Percentiles rank a stretch among this genome's conserved stretches.
Evolutionary conservation across 2,888 invertebrate species (phyloP).

Genomic region (Lampropteryx suffumata): DNA sequence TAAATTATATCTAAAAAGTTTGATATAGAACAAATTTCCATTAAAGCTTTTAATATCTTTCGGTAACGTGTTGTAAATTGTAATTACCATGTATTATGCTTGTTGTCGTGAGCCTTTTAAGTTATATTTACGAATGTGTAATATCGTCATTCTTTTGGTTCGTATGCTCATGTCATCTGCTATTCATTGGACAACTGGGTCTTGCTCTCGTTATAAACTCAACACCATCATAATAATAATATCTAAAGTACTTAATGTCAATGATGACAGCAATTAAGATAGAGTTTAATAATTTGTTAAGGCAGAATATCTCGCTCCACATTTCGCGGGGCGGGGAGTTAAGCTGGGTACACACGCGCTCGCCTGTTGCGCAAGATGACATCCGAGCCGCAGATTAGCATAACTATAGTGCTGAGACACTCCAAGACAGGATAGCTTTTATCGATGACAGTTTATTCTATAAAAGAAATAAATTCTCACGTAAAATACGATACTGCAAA

Average conservation of each 20-base stretch:
- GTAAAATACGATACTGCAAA: no score
- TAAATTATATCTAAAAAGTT: no score
- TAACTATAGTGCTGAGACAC: conserved; percentile 60
- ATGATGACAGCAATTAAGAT: conserved; percentile 24
- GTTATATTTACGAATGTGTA: no score
- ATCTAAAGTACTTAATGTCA: conserved; percentile 14
- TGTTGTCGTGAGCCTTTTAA: no score
- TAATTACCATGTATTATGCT: no score
- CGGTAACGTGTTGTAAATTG: no score
- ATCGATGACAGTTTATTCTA: conserved; percentile 1
- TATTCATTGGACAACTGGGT: neutral
- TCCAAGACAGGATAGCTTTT: neutral
- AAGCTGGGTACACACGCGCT: conserved; percentile 68
- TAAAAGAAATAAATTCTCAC: no score
- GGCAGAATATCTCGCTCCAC: conserved; percentile 56
- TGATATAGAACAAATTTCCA: no score
- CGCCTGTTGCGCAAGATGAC: conserved; percentile 80
- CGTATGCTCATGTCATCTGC: no score
- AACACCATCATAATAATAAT: conserved; percentile 17
- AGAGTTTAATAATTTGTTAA: conserved; percentile 35
- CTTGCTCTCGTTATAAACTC: conserved; percentile 13
- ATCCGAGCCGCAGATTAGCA: conserved; percentile 77
- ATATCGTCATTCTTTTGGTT: no score
- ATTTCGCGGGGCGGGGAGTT: conserved; percentile 50
- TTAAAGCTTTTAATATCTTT: no score